Percentiles rank a stretch among this genome's conserved stretches.
Conservation (phyloP, 2,113 vertebrate genomes). For the Lagopus leucura region DNA sequence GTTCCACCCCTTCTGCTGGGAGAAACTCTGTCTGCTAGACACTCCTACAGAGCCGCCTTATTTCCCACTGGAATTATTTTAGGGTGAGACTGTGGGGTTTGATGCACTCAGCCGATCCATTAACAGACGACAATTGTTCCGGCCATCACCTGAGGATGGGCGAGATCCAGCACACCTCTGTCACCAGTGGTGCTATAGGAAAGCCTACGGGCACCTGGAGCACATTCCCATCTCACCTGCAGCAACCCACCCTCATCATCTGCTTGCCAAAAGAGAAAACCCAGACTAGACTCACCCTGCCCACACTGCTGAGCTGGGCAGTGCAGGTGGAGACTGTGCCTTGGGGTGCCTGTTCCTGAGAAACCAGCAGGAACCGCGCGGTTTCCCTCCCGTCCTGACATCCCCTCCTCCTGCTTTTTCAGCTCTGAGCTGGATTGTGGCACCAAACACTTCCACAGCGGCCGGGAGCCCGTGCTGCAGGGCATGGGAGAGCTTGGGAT, state of each 20-base stretch:
- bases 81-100: neutral
- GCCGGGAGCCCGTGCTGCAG: constrained; percentile 74
- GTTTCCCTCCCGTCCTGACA: constrained; percentile 72
- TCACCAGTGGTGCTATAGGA: neutral
- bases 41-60: neutral
- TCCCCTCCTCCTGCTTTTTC: constrained; percentile 76
- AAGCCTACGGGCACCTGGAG: neutral
- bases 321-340: constrained; percentile 80
- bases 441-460: constrained; percentile 86
- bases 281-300: constrained; percentile 84
- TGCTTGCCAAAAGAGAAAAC: neutral
- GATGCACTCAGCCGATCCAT: neutral
- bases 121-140: neutral
- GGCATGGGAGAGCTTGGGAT: constrained; percentile 76
- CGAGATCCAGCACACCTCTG: neutral
- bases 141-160: neutral
- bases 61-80: neutral
- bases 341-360: constrained; percentile 61
- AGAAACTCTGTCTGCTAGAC: neutral
- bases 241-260: neutral
- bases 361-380: constrained; percentile 48
- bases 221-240: neutral
- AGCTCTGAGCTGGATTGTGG: constrained; percentile 77
- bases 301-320: constrained; percentile 82
- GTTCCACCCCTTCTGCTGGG: neutral